phyloP scores from a whole-genome alignment of 1,140 invertebrate genomes.

The Hyles vespertilio region DNA sequence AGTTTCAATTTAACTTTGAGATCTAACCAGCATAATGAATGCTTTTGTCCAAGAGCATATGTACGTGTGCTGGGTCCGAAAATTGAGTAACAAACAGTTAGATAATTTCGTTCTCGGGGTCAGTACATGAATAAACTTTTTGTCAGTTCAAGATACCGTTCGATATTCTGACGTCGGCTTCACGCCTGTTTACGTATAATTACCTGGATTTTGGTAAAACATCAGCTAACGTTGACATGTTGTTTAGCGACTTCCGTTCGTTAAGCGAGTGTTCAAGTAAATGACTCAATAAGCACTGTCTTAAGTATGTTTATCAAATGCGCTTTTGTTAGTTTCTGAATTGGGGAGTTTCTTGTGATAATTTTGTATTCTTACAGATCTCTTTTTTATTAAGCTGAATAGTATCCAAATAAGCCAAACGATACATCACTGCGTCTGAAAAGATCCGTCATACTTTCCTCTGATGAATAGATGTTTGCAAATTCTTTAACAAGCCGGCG shows the following conservation, averaged over 20 bases:
- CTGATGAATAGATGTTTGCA: too few species aligned
- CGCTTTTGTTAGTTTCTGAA: too few species aligned
- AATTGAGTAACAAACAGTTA: constrained; percentile 48
- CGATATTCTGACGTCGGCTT: constrained; percentile 15
- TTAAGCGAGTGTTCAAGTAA: constrained; percentile 9
- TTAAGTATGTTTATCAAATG: too few species aligned
- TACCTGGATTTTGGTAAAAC: constrained; percentile 23
- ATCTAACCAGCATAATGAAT: constrained; percentile 25
- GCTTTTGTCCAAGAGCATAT: constrained; percentile 34
- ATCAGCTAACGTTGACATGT: constrained; percentile 30
- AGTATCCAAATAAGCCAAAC: too few species aligned
- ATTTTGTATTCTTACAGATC: too few species aligned
- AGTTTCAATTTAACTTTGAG: constrained; percentile 27
- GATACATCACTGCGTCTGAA: not conserved
- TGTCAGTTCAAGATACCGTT: constrained; percentile 37
- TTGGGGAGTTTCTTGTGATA: too few species aligned
- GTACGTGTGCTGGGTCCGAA: constrained; percentile 33
- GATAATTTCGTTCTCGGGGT: constrained; percentile 39
- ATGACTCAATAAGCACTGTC: not conserved
- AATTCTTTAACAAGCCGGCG: too few species aligned
- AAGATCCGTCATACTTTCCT: too few species aligned
- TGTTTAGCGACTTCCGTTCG: constrained; percentile 17
- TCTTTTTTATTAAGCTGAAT: too few species aligned
- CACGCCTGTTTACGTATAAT: constrained; percentile 31
- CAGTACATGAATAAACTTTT: constrained; percentile 37